These are phyloP conservation scores for Minunthozetes semirufus DNA, from an alignment of 2,888 invertebrate genomes.

Conservation along the genomic window DNA sequence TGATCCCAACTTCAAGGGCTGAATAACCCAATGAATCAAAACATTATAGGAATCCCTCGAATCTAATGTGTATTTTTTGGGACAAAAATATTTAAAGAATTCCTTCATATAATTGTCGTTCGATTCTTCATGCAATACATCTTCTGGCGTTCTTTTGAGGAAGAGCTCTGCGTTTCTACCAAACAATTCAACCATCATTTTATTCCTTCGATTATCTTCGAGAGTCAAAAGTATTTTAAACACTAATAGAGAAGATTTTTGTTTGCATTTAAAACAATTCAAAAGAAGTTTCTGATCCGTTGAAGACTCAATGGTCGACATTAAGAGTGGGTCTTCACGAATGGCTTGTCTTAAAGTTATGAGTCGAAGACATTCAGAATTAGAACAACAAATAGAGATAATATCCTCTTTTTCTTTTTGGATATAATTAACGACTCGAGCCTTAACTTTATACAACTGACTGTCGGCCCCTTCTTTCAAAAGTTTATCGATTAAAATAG, in stretches of 20 bases:
- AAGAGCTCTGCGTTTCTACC: constrained; percentile 15
- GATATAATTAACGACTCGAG: constrained; percentile 10
- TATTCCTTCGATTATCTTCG: not conserved
- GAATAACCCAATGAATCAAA: constrained; percentile 5
- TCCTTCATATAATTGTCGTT: not conserved
- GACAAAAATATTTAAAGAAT: not conserved
- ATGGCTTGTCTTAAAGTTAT: not conserved
- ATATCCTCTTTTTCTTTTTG: not conserved
- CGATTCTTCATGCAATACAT: not conserved
- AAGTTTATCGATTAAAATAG: not conserved
- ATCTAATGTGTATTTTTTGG: not conserved
- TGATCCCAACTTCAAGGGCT: not conserved
- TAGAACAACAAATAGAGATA: constrained; percentile 1
- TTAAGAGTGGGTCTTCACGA: not conserved
- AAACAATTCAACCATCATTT: constrained; percentile 3
- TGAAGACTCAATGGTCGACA: not conserved
- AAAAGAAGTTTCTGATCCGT: not conserved
- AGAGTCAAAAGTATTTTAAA: not conserved
- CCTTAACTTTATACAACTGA: constrained; percentile 17
- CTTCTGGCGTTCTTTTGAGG: not conserved
- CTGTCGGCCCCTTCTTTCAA: not conserved
- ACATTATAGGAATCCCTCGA: not conserved
- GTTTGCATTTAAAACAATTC: constrained; percentile 16
- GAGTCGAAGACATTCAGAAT: not conserved
- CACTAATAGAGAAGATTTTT: not conserved